A percentile compares a stretch with the other conserved stretches of the same genome.
phyloP scores from a whole-genome alignment of 35 echinoderm and acorn worm genomes.

The Acanthaster planci region DNA sequence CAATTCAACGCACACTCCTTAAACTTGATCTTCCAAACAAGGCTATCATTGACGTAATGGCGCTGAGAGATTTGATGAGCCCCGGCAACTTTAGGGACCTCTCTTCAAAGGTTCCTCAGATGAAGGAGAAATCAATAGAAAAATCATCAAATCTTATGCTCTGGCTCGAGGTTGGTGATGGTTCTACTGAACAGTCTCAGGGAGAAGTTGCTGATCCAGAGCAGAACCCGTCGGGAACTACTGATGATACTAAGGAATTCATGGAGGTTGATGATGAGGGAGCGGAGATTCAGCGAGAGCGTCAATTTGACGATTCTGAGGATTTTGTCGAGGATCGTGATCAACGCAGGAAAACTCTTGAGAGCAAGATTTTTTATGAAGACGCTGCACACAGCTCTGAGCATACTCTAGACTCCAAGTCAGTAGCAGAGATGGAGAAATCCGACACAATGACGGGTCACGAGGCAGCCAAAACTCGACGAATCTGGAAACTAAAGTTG shows the following conservation, averaged over 20 bases:
- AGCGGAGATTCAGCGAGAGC: not conserved
- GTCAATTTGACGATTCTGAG: slow-evolving; percentile 31
- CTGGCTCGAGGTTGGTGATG: not conserved
- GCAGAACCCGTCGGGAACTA: not conserved
- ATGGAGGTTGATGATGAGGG: slow-evolving; percentile 36
- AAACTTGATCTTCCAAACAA: not conserved
- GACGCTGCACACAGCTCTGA: not conserved
- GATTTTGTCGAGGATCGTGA: not conserved
- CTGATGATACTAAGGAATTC: not conserved
- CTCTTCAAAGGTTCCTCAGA: not conserved
- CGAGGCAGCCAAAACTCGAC: slow-evolving; percentile 34
- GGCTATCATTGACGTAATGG: not conserved
- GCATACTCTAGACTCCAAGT: not conserved
- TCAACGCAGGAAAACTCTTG: not conserved
- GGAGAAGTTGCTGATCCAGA: not conserved
- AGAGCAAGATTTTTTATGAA: not conserved
- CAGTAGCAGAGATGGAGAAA: not conserved
- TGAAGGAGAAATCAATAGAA: not conserved
- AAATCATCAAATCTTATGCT: not conserved
- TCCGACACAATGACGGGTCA: slow-evolving; percentile 43
- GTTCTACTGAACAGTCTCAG: not conserved
- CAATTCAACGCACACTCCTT: not conserved
- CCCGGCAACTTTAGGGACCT: not conserved
- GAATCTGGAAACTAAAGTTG: slow-evolving; percentile 50
- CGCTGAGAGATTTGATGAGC: not conserved